Evolutionary conservation across 2,113 vertebrate species (phyloP).

Genomic region (Engraulis encrasicolus): DNA sequence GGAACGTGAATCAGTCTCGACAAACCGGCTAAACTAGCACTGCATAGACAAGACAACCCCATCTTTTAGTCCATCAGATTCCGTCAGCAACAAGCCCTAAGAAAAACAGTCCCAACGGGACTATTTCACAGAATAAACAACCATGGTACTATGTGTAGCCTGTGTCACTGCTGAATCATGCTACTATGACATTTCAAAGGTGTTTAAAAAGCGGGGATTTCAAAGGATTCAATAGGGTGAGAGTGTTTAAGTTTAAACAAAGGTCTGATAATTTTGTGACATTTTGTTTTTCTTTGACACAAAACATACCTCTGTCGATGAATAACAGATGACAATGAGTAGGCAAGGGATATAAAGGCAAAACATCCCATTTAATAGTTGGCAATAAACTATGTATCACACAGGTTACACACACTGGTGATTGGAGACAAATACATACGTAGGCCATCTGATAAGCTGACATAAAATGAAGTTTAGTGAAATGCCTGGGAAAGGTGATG

Average conservation of each 20-base stretch:
- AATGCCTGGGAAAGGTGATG: too few species aligned
- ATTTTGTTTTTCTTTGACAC: background rate
- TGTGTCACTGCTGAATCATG: background rate
- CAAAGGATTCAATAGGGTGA: too few species aligned
- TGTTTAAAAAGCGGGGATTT: background rate
- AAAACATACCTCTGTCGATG: background rate
- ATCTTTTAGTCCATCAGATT: background rate
- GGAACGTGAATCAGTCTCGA: background rate
- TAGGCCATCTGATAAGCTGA: too few species aligned
- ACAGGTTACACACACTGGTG: too few species aligned
- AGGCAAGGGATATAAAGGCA: too few species aligned
- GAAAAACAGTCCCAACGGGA: background rate
- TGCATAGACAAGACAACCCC: background rate
- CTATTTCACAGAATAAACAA: background rate
- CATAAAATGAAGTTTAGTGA: too few species aligned
- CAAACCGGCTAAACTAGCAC: background rate
- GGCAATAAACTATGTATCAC: too few species aligned
- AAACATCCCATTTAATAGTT: too few species aligned
- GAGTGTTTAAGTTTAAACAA: background rate
- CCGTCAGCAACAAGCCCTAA: slow-evolving; percentile 1
- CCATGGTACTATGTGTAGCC: background rate
- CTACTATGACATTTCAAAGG: background rate
- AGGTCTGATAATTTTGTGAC: background rate
- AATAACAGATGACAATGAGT: background rate
- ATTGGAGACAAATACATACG: too few species aligned